Evolutionary conservation across 2,113 vertebrate species (phyloP), one percentile per base, ranked within the genome.

Genomic region (Passer montanus): DNA sequence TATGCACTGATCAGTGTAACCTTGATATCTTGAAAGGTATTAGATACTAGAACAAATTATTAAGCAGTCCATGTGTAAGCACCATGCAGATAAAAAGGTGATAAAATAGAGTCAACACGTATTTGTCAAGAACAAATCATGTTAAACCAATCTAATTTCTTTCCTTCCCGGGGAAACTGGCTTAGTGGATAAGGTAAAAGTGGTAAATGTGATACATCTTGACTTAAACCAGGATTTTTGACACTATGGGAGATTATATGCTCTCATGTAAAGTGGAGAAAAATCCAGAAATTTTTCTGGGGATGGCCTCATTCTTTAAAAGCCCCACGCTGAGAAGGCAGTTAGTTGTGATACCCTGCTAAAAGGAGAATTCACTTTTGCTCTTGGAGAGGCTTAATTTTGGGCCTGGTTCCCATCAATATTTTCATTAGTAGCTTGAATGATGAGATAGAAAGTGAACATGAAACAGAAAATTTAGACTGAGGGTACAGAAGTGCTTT

Each of bases 81-180:
- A 87, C 47, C 47, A 44, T 82, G 31, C 53, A 89, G 91, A 91
- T 91, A 91, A 87, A 87, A 68, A 92, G 62, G 87, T 56, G 91
- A 89, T 94, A 92, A 94, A 93, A 82, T 23, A 84, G 64, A 92
- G 81, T 69, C 89, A 94, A 84, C 80, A 44, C 12, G 0, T 60
- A 84, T 92, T 93, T 94, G 83, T 94, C 76, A 75, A 81, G 84
- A 81, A n/a, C 41, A 84, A 89, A 90, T 89, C 24, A 17, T n/a
- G 64, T 75, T 84, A 74, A 78, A 78, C 47, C 72, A 78, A 56
- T 81, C 76, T 92, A 37, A 87, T 92, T 94, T 93, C 77, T 56
- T 94, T 87, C 87, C 64, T 92, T 94, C 83, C 27, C 63, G 63
- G 75, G 68, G 63, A 94, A 80, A 58, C 33, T 81, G 73, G 64